phyloP scores from a whole-genome alignment of 2,888 invertebrate genomes.

The Ctena decussata region DNA sequence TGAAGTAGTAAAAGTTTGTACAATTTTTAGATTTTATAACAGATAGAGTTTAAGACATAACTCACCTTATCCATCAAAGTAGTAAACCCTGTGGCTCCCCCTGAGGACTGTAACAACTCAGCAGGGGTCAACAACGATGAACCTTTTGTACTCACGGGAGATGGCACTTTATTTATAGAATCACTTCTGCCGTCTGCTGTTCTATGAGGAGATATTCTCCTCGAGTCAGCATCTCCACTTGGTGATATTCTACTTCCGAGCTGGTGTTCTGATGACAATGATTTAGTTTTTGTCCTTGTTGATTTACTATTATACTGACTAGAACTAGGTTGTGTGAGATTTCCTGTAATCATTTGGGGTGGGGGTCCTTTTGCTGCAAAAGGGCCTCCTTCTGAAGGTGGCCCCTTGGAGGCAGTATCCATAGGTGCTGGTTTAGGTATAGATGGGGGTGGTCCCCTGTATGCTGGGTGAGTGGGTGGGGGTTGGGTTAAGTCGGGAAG shows the following conservation, averaged over 20 bases:
- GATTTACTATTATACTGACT: neutral
- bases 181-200: neutral
- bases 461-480: conserved; percentile 62
- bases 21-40: no score
- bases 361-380: neutral
- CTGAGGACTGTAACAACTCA: conserved; percentile 53
- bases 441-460: conserved; percentile 57
- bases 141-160: conserved; percentile 14
- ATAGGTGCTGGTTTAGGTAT: neutral
- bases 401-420: neutral
- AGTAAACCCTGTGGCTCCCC: neutral
- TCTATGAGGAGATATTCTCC: conserved; percentile 13
- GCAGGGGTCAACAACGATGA: conserved; percentile 54
- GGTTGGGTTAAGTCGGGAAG: conserved; percentile 54
- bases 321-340: neutral
- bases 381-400: neutral
- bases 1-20: no score
- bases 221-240: conserved; percentile 4
- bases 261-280: neutral
- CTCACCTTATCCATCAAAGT: neutral
- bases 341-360: neutral
- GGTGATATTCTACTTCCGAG: conserved; percentile 12
- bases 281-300: neutral
- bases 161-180: conserved; percentile 14
- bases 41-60: no score